Conservation (phyloP, 1,140 invertebrate genomes). For the Colletes latitarsis region DNA sequence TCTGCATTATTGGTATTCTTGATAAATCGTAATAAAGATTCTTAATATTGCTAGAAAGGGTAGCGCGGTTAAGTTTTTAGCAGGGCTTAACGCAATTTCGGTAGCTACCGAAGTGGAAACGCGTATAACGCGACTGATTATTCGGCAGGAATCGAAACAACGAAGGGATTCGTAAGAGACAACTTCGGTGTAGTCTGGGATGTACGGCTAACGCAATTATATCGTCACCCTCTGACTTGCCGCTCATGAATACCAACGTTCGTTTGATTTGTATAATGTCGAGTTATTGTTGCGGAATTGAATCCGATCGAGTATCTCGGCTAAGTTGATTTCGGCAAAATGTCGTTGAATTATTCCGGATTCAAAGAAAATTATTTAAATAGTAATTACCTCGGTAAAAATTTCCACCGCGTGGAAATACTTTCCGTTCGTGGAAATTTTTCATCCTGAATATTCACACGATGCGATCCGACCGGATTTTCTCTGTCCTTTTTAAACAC, state of each 20-base stretch:
- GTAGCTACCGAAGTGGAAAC: conserved; percentile 35
- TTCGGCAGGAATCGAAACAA: conserved; percentile 52
- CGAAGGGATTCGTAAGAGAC: conserved; percentile 50
- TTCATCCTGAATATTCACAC: not conserved
- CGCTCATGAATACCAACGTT: conserved; percentile 64
- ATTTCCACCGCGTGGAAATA: not conserved
- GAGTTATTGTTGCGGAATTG: conserved; percentile 64
- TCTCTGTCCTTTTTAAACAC: not conserved
- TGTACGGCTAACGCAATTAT: conserved; percentile 63
- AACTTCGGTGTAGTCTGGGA: conserved; percentile 44
- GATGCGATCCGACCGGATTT: too few relatives aligned
- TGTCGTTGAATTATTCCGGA: not conserved
- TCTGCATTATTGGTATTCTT: too few relatives aligned
- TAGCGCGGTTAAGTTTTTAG: not conserved
- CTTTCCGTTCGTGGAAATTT: not conserved
- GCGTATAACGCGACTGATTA: conserved; percentile 60
- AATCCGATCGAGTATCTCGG: conserved; percentile 47
- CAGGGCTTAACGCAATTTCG: conserved; percentile 33
- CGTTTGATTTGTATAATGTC: conserved; percentile 67
- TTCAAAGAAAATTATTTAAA: not conserved
- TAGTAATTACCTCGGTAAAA: not conserved
- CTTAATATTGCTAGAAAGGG: not conserved
- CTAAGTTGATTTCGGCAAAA: not conserved
- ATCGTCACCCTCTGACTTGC: conserved; percentile 54
- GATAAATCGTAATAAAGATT: not conserved